Evolutionary conservation across 2,888 invertebrate genomes (phyloP).

Genomic region (Marronus borbonicus): DNA sequence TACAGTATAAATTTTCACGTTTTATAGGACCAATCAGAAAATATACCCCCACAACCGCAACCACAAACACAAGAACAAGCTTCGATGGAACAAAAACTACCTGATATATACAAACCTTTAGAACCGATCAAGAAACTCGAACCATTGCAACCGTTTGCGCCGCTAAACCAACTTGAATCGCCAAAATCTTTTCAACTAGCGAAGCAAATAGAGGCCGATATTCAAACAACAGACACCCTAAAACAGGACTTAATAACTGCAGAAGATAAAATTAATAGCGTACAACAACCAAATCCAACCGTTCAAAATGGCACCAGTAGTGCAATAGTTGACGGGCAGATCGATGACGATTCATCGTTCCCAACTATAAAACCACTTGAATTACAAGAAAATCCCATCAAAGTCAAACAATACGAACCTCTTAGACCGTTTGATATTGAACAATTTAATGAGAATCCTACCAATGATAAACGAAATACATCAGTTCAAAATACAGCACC

Average conservation of each 20-base stretch:
- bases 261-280: neutral
- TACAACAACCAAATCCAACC: neutral
- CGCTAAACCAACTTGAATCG: slow-evolving; percentile 64
- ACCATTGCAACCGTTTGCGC: slow-evolving; percentile 64
- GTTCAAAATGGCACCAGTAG: neutral
- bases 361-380: slow-evolving; percentile 43
- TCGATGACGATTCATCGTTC: slow-evolving; percentile 19
- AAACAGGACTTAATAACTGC: neutral
- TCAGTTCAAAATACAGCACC: neutral
- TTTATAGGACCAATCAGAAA: slow-evolving; percentile 14
- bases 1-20: neutral
- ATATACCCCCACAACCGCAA: neutral
- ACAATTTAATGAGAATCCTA: slow-evolving; percentile 1
- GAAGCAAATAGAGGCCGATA: slow-evolving; percentile 59
- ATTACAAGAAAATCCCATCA: slow-evolving; percentile 38
- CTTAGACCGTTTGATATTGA: slow-evolving; percentile 24
- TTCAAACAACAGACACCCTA: slow-evolving; percentile 7
- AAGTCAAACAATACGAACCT: slow-evolving; percentile 35
- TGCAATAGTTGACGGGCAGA: neutral
- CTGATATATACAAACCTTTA: slow-evolving; percentile 57
- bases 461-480: neutral
- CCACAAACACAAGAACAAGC: neutral
- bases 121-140: slow-evolving; percentile 59
- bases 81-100: slow-evolving; percentile 18
- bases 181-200: slow-evolving; percentile 66